Percentiles rank a stretch among this genome's conserved stretches.
Evolutionary conservation across 1,140 invertebrate genomes (phyloP).

Genomic region (Aculops lycopersici): DNA sequence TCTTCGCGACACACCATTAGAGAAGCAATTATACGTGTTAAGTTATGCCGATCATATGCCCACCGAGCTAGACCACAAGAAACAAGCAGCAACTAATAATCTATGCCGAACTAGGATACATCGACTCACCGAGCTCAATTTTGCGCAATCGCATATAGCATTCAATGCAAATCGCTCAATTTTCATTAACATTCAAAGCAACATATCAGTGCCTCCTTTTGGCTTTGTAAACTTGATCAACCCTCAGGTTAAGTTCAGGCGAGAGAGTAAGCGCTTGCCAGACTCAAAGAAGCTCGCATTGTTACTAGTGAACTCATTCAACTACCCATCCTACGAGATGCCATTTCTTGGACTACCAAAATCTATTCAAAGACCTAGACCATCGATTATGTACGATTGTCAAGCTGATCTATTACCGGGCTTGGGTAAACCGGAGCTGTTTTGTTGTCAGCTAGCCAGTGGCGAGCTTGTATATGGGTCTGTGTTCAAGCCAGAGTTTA

Average conservation of each 20-base stretch:
- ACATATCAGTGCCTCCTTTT: conserved; percentile 20
- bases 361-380: too few species aligned
- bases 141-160: conserved; percentile 3
- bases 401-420: conserved; percentile 3
- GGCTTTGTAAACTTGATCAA: conserved; percentile 8
- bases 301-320: too few species aligned
- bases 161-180: conserved; percentile 4
- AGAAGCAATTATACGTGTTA: conserved; percentile 18
- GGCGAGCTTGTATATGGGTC: conserved; percentile 53
- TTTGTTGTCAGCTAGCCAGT: conserved; percentile 27
- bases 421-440: conserved; percentile 27
- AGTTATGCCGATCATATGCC: background rate
- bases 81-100: too few species aligned
- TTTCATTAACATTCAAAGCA: conserved; percentile 63
- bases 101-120: too few species aligned
- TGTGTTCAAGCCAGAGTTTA: conserved; percentile 57
- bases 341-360: too few species aligned
- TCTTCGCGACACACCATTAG: conserved; percentile 18
- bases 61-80: too few species aligned
- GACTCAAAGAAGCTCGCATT: too few species aligned
- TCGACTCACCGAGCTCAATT: conserved; percentile 5
- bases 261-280: too few species aligned
- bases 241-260: too few species aligned
- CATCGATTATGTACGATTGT: too few species aligned
- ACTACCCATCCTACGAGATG: too few species aligned